A percentile compares a stretch with the other conserved stretches of the same genome.
Conservation (phyloP, 2,113 vertebrate genomes). For the Hemichromis elongatus region DNA sequence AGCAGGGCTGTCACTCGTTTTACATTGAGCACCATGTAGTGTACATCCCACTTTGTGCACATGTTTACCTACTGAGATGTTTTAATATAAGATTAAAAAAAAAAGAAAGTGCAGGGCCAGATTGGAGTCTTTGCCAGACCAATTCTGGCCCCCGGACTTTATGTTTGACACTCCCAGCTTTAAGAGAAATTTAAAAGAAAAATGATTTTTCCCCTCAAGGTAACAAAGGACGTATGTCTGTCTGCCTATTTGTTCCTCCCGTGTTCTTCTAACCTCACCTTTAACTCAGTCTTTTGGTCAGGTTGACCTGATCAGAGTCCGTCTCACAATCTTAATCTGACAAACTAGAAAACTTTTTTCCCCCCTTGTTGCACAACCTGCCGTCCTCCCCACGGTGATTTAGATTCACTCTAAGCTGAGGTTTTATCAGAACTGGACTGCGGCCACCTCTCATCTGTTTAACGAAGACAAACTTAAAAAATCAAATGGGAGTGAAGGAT, state of each 20-base stretch:
- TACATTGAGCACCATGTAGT: background rate
- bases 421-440: background rate
- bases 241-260: background rate
- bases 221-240: background rate
- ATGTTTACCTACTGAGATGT: background rate
- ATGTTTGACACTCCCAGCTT: background rate
- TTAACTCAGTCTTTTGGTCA: background rate
- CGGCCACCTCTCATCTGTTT: background rate
- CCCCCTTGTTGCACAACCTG: background rate
- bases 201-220: background rate
- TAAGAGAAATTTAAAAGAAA: background rate
- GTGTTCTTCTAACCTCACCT: background rate
- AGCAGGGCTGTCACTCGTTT: too few relatives aligned
- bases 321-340: background rate
- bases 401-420: background rate
- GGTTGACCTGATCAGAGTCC: background rate
- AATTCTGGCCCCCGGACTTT: background rate
- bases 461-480: background rate
- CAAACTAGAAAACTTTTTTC: fast-evolving
- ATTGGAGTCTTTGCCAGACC: background rate
- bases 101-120: background rate
- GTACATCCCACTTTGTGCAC: background rate
- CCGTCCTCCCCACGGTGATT: background rate
- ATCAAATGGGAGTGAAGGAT: background rate
- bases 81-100: fast-evolving